These are phyloP conservation scores for Eidolon helvum DNA, from an alignment of 2,113 vertebrate genomes.

Conservation along the genomic window DNA sequence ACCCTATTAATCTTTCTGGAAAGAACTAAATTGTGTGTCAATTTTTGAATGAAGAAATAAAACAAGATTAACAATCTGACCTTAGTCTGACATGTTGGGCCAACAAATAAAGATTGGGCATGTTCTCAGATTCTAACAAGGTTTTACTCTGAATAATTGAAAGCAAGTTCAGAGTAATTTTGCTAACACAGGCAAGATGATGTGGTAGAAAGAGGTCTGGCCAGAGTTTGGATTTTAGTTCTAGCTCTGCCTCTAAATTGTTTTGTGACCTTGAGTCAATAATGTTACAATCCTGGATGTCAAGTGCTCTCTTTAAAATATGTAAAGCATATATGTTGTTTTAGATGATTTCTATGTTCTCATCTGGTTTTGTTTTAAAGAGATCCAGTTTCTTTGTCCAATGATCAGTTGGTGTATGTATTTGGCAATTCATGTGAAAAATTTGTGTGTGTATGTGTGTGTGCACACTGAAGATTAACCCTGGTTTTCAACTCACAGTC, in stretches of 20 bases:
- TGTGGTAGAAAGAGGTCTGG: background rate
- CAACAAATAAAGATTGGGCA: slow-evolving; percentile 34
- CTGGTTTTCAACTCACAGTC: background rate
- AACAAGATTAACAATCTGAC: slow-evolving; percentile 46
- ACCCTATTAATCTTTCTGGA: slow-evolving; percentile 43
- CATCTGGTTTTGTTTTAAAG: background rate
- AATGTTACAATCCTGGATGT: background rate
- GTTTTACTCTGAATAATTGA: background rate
- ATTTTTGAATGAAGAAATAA: slow-evolving; percentile 54
- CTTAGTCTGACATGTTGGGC: background rate
- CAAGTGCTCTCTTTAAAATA: background rate
- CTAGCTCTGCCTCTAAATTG: background rate
- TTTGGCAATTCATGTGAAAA: background rate
- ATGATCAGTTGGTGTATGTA: background rate
- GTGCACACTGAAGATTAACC: background rate
- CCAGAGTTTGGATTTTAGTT: background rate
- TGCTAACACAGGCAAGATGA: background rate
- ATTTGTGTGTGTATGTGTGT: background rate
- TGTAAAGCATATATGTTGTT: background rate
- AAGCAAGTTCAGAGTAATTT: background rate
- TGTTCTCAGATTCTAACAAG: slow-evolving; percentile 36
- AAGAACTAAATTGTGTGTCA: slow-evolving; percentile 56
- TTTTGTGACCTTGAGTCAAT: background rate
- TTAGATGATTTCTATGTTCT: background rate
- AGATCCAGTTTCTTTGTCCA: background rate